A percentile compares a stretch with the other conserved stretches of the same genome.
phyloP scores from a whole-genome alignment of 2,888 invertebrate genomes.

The Lycaena phlaeas region DNA sequence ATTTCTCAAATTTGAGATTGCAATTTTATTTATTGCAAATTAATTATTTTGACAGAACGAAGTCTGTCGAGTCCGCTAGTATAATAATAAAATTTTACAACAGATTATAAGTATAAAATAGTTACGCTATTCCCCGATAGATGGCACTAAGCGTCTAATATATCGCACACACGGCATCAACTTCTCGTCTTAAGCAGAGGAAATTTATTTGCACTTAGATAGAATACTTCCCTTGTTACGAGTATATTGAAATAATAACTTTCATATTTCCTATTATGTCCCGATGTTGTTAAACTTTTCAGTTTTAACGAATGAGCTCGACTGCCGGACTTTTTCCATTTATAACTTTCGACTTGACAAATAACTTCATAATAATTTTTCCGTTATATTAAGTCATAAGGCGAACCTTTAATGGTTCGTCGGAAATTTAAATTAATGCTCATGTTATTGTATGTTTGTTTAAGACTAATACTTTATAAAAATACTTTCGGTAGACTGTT shows the following conservation, averaged over 20 bases:
- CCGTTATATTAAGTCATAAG: constrained; percentile 15
- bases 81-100: no score
- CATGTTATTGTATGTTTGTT: no score
- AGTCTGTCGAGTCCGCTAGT: no score
- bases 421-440: no score
- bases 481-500: no score
- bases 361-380: constrained; percentile 33
- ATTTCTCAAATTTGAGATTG: no score
- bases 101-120: constrained; percentile 5
- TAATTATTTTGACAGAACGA: no score
- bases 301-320: constrained; percentile 64
- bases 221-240: constrained; percentile 43
- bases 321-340: constrained; percentile 55
- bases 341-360: constrained; percentile 55
- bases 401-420: no score
- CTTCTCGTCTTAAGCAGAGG: not conserved
- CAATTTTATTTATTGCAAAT: no score
- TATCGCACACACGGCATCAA: constrained; percentile 1
- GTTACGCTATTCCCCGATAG: constrained; percentile 47
- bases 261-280: constrained; percentile 21
- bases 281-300: constrained; percentile 39
- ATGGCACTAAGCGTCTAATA: constrained; percentile 35
- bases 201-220: constrained; percentile 18
- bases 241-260: constrained; percentile 23
- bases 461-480: no score